Base-by-base conservation (phyloP, 2,797 vertebrate species). In the Acanthis flammea region DNA sequence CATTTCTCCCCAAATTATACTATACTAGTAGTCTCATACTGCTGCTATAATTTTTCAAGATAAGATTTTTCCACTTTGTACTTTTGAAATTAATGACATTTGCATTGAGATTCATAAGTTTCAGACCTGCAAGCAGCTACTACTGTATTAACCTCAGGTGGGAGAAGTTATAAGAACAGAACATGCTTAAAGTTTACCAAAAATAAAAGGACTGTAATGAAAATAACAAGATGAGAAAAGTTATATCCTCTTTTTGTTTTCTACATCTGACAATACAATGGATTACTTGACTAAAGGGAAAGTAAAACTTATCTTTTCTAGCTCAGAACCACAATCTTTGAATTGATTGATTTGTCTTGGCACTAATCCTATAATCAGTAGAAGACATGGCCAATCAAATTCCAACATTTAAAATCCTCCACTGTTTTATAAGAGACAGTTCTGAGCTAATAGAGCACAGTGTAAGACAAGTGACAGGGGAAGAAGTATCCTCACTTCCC, bases 291-390 rank as follows among this genome's bases (percentile, higher is more conserved):
- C 81, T 83, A 73, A 71, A 82, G 19, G 33, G 37, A 92, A 93
- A 94, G 82, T 90, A 92, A 93, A 89, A 91, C 39, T 88, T 86
- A 90, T 45, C 75, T 92, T 80, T 80, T 80, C 39, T 65, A 81
- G 58, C 53, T 91, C 79, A 83, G 37, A 44, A 80, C 24, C 45
- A 60, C 44, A 76, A 84, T 92, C 68, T 93, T 95, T 79, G 86
- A 78, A 90, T 12, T 68, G 75, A 89, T 22, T 79, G 85, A 95
- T 90, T 80, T 94, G 51, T 84, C 83, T 90, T 95, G 76, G 88
- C 90, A 73, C 31, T 92, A 83, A 88, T 88, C 44, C 75, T 74
- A 25, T 72, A 72, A 86, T 84, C 79, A 54, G 62, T 9, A 92
- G n/a, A 71, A 80, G 41, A 77, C 35, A 73, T 4, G 65, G 55